Evolutionary conservation across 2,797 vertebrate species (phyloP).

Genomic region (Mormyrus proboscirostris): DNA sequence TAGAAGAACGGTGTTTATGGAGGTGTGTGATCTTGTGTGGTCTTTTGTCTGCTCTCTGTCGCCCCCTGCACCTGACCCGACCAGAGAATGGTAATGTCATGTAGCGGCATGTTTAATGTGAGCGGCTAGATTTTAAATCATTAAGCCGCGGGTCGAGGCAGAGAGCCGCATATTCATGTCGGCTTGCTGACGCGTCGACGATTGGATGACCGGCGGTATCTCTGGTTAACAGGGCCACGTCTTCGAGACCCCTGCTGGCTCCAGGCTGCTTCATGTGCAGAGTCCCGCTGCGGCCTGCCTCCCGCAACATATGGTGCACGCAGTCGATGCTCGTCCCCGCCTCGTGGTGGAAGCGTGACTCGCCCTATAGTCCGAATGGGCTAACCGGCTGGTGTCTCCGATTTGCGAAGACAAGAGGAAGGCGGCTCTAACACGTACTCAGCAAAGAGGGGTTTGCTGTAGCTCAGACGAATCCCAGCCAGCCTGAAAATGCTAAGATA

Average conservation of each 20-base stretch:
- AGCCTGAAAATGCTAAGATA: background rate
- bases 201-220: background rate
- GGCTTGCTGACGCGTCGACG: background rate
- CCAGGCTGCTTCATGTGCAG: background rate
- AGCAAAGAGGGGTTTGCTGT: background rate
- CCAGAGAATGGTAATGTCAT: background rate
- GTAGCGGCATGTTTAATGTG: background rate
- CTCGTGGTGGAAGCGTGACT: background rate
- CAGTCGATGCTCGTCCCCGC: background rate
- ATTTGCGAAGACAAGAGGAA: background rate
- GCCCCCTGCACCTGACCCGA: background rate
- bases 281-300: background rate
- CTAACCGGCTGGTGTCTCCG: background rate
- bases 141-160: background rate
- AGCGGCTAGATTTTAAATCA: background rate
- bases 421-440: background rate
- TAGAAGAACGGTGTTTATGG: background rate
- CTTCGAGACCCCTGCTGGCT: background rate
- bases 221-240: background rate
- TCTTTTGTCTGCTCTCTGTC: background rate
- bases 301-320: slow-evolving; percentile 7
- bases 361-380: background rate
- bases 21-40: background rate
- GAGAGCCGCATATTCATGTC: background rate
- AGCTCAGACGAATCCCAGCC: background rate